A percentile compares a stretch with the other conserved stretches of the same genome.
Conservation (phyloP, 1,140 invertebrate genomes). For the Hypothenemus hampei region DNA sequence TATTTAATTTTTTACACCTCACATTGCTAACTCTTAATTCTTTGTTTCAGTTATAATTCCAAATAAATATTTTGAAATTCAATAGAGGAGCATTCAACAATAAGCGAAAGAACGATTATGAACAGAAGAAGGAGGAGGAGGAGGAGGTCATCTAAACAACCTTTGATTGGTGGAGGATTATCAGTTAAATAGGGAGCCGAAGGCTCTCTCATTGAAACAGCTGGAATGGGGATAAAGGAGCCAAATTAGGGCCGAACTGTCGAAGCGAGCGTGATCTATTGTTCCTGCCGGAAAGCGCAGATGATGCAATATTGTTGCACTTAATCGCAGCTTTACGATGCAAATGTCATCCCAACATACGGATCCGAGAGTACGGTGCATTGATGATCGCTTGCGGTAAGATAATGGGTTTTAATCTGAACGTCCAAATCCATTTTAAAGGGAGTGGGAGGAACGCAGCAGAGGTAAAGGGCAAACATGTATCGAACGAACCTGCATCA, state of each 20-base stretch:
- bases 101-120: not conserved
- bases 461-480: too few species aligned
- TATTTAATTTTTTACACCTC: not conserved
- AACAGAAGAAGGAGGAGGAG: not conserved
- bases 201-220: not conserved
- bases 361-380: constrained; percentile 1
- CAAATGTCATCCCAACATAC: constrained; percentile 5
- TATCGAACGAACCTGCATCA: too few species aligned
- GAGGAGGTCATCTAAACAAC: too few species aligned
- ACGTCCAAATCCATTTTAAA: too few species aligned
- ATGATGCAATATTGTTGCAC: constrained; percentile 21
- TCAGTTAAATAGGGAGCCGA: constrained; percentile 2
- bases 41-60: not conserved
- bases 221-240: constrained; percentile 5
- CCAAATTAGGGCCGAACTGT: constrained; percentile 5
- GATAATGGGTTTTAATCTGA: constrained; percentile 9
- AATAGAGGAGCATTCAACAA: not conserved
- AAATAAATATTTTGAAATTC: not conserved
- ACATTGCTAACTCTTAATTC: not conserved
- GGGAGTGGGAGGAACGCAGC: too few species aligned
- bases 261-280: constrained; percentile 16
- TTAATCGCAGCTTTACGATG: constrained; percentile 15
- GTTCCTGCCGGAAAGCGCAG: constrained; percentile 8
- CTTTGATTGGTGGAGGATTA: not conserved
- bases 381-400: not conserved